phyloP scores from a whole-genome alignment of 1,140 invertebrate species.

The Cheumatopsyche charites region DNA sequence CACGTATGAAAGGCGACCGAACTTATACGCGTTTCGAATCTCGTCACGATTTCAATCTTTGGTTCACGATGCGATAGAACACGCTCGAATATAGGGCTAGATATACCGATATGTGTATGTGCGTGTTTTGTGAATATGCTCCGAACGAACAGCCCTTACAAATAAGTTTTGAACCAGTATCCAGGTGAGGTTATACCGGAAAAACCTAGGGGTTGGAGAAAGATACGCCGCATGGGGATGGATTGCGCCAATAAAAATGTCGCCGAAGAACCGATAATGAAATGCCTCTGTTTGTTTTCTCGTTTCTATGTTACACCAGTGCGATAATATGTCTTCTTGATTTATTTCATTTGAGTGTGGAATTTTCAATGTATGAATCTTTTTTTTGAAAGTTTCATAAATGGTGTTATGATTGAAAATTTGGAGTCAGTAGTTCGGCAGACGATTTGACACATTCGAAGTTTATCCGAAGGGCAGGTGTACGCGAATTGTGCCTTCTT shows the following conservation, averaged over 20 bases:
- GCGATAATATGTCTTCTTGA: too few species aligned
- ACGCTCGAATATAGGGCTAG: too few species aligned
- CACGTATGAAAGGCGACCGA: neutral
- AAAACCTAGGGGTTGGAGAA: neutral
- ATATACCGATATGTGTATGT: neutral
- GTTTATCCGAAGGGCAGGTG: conserved; percentile 33
- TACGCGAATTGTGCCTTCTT: neutral
- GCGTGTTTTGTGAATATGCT: conserved; percentile 10
- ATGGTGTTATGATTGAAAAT: too few species aligned
- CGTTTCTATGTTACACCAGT: neutral
- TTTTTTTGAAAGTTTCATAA: too few species aligned
- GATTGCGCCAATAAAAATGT: conserved; percentile 48
- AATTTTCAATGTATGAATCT: too few species aligned
- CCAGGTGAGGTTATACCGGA: neutral
- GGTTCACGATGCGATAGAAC: neutral
- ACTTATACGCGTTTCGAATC: conserved; percentile 11
- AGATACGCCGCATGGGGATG: conserved; percentile 33
- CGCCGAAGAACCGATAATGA: conserved; percentile 45
- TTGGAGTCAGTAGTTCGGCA: too few species aligned
- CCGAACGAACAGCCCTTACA: conserved; percentile 24
- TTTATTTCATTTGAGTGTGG: too few species aligned
- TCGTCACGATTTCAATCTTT: conserved; percentile 23
- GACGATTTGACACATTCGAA: conserved; percentile 35
- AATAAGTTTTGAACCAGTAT: conserved; percentile 26
- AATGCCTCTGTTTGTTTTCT: conserved; percentile 40